Percentiles rank a stretch among this genome's conserved stretches.
These are phyloP conservation scores for Leptinotarsa texana DNA, from an alignment of 1,140 invertebrate species.

Conservation along the genomic window DNA sequence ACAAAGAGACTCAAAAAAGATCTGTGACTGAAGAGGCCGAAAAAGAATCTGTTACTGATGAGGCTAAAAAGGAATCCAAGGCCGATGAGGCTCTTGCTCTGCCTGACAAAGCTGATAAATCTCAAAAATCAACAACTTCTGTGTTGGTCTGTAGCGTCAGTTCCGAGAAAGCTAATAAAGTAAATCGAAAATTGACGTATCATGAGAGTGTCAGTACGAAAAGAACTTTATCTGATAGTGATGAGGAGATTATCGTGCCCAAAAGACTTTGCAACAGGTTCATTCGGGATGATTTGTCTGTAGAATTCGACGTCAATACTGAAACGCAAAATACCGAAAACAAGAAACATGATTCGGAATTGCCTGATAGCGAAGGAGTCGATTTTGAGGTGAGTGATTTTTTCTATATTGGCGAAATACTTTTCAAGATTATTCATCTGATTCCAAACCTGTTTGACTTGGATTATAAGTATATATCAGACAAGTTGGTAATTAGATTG, in stretches of 20 bases:
- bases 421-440: no score
- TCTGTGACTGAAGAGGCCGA: not conserved
- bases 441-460: no score
- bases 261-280: conserved; percentile 34
- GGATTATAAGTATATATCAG: no score
- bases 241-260: conserved; percentile 27
- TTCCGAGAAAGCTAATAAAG: not conserved
- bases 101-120: not conserved
- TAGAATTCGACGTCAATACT: conserved; percentile 32
- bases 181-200: conserved; percentile 20
- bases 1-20: not conserved
- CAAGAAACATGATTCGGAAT: not conserved
- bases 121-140: not conserved
- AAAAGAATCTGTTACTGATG: not conserved
- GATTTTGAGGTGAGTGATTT: conserved; percentile 37
- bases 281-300: conserved; percentile 32
- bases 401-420: no score
- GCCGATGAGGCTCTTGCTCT: not conserved
- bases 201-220: not conserved
- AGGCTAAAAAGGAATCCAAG: not conserved
- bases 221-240: conserved; percentile 32
- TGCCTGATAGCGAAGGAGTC: conserved; percentile 30
- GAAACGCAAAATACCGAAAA: not conserved
- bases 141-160: not conserved
- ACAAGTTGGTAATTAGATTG: no score